Evolutionary conservation across 2,888 invertebrate species (phyloP), one percentile per base, ranked within the genome.

Genomic region (Pimpla rufipes): DNA sequence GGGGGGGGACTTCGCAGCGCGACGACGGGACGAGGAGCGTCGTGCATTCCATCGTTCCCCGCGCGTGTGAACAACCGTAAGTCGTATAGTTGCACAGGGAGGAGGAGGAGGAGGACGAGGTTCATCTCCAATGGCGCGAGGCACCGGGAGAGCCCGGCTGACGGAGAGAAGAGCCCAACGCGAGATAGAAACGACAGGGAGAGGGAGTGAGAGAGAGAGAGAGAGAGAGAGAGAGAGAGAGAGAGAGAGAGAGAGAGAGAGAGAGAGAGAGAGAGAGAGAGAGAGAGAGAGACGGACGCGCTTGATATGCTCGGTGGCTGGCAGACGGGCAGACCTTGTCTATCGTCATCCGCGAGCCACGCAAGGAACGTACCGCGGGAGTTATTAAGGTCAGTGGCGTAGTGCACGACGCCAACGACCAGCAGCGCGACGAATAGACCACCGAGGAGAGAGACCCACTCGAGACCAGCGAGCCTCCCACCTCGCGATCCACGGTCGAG

Each of bases 371-470:
- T 86, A 88, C 84, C 35, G n/a, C n/a, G 84, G 75, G 86, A 88
- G 89, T 91, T 91, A 92, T 91, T 91, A 91, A 91, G 90, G 90
- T 90, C 90, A 90, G 88, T 90, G 90, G 88, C 89, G 88, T 90
- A 87, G 85, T 79, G 87, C 83, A 70, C 55, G 66, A 66, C 82
- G 74, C 71, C 70, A 74, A 71, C 62, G 78, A 77, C 66, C 29
- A 73, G 21, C 7, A 42, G n/a, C n/a, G n/a, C 66, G 75, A 57
- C 59, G 42, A 59, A 35, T 62, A 42, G 40, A 47, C 21, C 66
- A 35, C 40, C 40, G 40, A 55, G 59, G 66, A 59, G 66, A 70
- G 66, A 59, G 66, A 70, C 16, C 3, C 18, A 10, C 16, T 35
- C 45, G 23, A 29, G 5, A 29, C 29, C 29, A 16, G 59, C 55